phyloP scores from a whole-genome alignment of 1,140 invertebrate genomes.

The Trichogramma pretiosum region DNA sequence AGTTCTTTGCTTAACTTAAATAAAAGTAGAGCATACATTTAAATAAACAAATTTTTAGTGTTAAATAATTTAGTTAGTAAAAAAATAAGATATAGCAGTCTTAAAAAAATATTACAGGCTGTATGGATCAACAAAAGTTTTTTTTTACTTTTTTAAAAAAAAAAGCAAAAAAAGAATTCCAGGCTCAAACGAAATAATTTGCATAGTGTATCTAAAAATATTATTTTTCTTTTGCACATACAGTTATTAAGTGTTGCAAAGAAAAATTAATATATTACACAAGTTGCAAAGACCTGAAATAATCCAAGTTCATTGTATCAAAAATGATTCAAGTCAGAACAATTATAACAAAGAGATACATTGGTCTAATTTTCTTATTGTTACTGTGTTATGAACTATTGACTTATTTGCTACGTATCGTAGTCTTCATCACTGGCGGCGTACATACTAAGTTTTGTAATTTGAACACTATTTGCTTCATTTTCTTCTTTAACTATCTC shows the following conservation, averaged over 20 bases:
- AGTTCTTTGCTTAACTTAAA: conserved; percentile 13
- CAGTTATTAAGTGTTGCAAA: no score
- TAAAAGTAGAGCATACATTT: conserved; percentile 9
- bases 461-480: conserved; percentile 22
- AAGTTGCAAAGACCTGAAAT: no score
- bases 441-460: conserved; percentile 32
- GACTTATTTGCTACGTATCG: conserved; percentile 36
- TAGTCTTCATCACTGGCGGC: conserved; percentile 43
- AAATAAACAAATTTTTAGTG: conserved; percentile 10
- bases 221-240: not conserved
- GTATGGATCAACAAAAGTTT: no score
- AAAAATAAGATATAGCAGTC: conserved; percentile 19
- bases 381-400: conserved; percentile 10
- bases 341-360: no score
- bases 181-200: conserved; percentile 5
- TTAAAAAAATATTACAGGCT: conserved; percentile 17
- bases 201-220: conserved; percentile 6
- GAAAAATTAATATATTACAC: no score
- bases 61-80: conserved; percentile 18
- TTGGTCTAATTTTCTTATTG: no score
- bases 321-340: no score
- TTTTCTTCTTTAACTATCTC: conserved; percentile 39
- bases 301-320: no score
- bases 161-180: conserved; percentile 10
- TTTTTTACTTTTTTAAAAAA: conserved; percentile 12